phyloP scores from a whole-genome alignment of 2,797 vertebrate species.

The Falco peregrinus region DNA sequence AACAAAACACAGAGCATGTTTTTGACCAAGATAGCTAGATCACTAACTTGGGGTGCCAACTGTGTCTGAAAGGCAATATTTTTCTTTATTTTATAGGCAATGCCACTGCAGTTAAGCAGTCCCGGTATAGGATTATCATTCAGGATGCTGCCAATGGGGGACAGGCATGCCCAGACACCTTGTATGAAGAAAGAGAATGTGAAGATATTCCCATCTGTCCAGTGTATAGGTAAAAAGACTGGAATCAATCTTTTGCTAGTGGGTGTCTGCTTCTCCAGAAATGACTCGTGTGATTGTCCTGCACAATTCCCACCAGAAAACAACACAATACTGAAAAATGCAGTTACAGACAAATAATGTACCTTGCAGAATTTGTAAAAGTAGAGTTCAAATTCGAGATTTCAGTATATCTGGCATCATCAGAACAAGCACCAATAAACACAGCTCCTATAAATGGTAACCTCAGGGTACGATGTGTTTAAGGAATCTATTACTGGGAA shows the following conservation, averaged over 20 bases:
- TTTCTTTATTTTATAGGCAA: slow-evolving; percentile 80
- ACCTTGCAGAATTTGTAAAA: not conserved
- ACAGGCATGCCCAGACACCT: slow-evolving; percentile 91
- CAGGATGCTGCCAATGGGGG: slow-evolving; percentile 86
- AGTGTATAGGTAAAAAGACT: slow-evolving; percentile 81
- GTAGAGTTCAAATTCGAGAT: not conserved
- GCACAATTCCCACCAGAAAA: not conserved
- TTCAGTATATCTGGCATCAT: not conserved
- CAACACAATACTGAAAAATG: not conserved
- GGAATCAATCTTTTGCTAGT: not conserved
- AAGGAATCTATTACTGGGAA: not conserved
- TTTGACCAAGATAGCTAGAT: not conserved
- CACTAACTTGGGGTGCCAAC: not conserved
- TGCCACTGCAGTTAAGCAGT: slow-evolving; percentile 82
- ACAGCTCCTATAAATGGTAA: not conserved
- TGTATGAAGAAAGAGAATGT: slow-evolving; percentile 95
- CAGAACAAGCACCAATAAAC: not conserved
- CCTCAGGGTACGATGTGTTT: not conserved
- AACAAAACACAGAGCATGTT: not conserved
- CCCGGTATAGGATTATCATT: slow-evolving; percentile 87
- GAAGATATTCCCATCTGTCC: slow-evolving; percentile 86
- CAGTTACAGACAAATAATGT: not conserved
- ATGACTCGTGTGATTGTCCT: not conserved
- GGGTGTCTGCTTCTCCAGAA: not conserved
- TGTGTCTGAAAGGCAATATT: not conserved